Percentiles rank a stretch among this genome's conserved stretches.
Evolutionary conservation across 2,113 vertebrate species (phyloP).

Genomic region (Eira barbara): DNA sequence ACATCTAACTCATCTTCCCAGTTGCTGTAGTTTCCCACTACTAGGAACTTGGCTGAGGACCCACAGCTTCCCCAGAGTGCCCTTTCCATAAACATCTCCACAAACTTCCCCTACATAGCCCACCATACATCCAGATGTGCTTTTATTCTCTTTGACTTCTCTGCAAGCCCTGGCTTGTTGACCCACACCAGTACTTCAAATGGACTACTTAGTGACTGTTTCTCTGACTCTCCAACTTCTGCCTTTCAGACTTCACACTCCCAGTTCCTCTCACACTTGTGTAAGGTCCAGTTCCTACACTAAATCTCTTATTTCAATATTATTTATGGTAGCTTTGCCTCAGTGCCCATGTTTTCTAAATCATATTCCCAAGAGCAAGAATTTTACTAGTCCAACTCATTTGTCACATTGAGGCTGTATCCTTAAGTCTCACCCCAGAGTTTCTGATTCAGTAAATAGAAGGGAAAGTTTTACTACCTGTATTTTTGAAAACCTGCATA

Average conservation of each 20-base stretch:
- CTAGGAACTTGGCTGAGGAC: background rate
- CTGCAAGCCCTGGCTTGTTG: background rate
- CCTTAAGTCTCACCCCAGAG: background rate
- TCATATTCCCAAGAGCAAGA: background rate
- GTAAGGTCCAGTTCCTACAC: background rate
- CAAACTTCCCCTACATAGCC: background rate
- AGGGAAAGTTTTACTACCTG: background rate
- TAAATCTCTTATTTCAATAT: background rate
- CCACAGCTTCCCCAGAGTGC: background rate
- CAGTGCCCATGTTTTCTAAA: background rate
- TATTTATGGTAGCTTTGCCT: background rate
- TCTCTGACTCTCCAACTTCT: background rate
- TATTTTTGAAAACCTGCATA: background rate
- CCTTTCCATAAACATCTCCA: background rate
- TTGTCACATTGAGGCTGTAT: background rate
- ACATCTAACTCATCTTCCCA: background rate
- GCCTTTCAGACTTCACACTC: background rate
- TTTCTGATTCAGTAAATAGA: background rate
- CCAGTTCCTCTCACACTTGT: background rate
- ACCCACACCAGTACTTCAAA: background rate
- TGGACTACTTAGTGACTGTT: background rate
- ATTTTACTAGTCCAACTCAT: background rate
- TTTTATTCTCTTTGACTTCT: background rate
- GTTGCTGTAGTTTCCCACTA: background rate
- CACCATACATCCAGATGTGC: background rate